Base-by-base conservation (phyloP, 2,888 invertebrate genomes). In the Nyleta sp. region DNA sequence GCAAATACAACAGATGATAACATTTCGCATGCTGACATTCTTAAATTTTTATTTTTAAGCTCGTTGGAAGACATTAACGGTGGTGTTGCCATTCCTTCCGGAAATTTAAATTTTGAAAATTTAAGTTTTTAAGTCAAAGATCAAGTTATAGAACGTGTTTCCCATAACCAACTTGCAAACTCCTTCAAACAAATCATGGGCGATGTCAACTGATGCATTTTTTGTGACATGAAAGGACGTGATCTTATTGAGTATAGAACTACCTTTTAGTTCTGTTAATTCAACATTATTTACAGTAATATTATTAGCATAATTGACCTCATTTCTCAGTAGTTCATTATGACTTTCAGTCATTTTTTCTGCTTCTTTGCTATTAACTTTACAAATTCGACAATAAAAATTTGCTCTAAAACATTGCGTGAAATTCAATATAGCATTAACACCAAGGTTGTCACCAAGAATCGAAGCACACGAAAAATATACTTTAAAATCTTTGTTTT, bases 1-100 rank as follows among this genome's bases (percentile, higher is more conserved):
- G 59, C 44, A 33, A 44, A 59, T n/a, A 20, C 44, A 35, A 46
- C 42, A 44, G 59, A 60, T 17, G 48, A 60, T 8, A 59, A 59
- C 67, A 73, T 65, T 55, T 78, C 77, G 18, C 28, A 60, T 48
- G 53, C 48, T 11, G 70, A 81, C 78, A 67, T 73, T 74, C 70
- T 71, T 24, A 82, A 65, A 62, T 80, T 82, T 60, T 60, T 64
- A 0, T 22, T 18, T 35, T 57, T 55, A 10, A 71, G 2, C 35
- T 42, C 48, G 59, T 22, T 31, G 24, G 13, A 18, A 67, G 78
- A 31, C 71, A 78, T 67, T 67, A 78, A 40, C 24, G 65, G 65
- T 64, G 82, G 59, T 78, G 72, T 35, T 57, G 55, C n/a, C 53
- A 53, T 65, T 31, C 57, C 67, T 67, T 55, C 55, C 17, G 48